Evolutionary conservation across 2,113 vertebrate genomes (phyloP).

Genomic region (Nerophis lumbriciformis): DNA sequence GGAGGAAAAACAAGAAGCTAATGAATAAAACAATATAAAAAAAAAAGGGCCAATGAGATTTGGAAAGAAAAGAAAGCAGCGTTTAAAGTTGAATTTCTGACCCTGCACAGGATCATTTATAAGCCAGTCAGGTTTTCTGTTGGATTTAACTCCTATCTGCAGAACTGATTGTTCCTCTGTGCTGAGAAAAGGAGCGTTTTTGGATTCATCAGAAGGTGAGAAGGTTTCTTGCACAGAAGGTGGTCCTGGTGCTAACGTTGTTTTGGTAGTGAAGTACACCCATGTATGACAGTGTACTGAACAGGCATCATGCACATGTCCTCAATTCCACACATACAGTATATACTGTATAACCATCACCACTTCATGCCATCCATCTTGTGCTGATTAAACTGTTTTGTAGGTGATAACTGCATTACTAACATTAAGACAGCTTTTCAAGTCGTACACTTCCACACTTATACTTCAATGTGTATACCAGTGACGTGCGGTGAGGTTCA

Average conservation of each 20-base stretch:
- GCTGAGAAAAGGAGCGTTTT: not conserved
- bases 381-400: too few species aligned
- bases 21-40: not conserved
- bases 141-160: not conserved
- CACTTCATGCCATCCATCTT: too few species aligned
- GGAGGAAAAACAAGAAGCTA: not conserved
- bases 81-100: slow-evolving; percentile 4
- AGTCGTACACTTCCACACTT: too few species aligned
- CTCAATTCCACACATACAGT: too few species aligned
- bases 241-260: not conserved
- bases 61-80: not conserved
- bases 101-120: not conserved
- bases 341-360: too few species aligned
- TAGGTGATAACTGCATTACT: too few species aligned
- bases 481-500: too few species aligned
- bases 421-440: too few species aligned
- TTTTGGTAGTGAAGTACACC: too few species aligned
- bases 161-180: not conserved
- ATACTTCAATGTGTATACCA: too few species aligned
- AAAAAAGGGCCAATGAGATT: not conserved
- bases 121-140: not conserved
- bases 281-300: too few species aligned
- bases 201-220: not conserved
- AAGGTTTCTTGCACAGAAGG: not conserved
- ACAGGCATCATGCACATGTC: too few species aligned